Conservation (phyloP, 2,888 invertebrate species). For the Trissoscelio sp. region DNA sequence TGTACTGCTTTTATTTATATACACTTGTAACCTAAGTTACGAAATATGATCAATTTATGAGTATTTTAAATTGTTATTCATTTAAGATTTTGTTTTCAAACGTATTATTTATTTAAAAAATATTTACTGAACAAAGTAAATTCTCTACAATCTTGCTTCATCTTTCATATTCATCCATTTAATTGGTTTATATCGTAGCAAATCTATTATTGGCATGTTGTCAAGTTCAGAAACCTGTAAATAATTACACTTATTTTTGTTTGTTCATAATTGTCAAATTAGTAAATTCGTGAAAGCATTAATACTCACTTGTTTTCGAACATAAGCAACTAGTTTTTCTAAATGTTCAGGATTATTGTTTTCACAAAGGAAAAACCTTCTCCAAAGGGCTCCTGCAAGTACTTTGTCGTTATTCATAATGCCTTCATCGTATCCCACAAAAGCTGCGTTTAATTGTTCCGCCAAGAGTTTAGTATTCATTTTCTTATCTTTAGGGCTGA, state of each 20-base stretch:
- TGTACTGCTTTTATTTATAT: constrained; percentile 26
- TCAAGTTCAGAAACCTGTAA: too few relatives aligned
- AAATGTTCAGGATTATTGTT: constrained; percentile 87
- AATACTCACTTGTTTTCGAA: constrained; percentile 90
- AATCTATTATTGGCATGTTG: too few relatives aligned
- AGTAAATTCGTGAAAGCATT: too few relatives aligned
- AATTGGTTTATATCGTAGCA: too few relatives aligned
- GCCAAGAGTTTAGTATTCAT: constrained; percentile 88
- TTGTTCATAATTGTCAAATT: too few relatives aligned
- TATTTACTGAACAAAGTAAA: too few relatives aligned
- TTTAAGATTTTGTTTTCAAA: neutral
- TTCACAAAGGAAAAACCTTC: constrained; percentile 89
- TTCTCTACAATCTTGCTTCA: too few relatives aligned
- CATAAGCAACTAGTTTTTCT: constrained; percentile 89
- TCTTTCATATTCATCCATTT: too few relatives aligned
- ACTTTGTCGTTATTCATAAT: constrained; percentile 89
- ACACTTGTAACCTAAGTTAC: constrained; percentile 3
- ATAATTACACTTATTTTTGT: too few relatives aligned
- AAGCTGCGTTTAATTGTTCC: constrained; percentile 92
- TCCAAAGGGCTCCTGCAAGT: constrained; percentile 93
- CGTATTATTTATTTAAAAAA: too few relatives aligned
- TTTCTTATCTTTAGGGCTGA: constrained; percentile 86
- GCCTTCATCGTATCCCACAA: constrained; percentile 95
- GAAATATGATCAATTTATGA: neutral
- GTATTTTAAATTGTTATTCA: neutral